Percentiles rank a stretch among this genome's conserved stretches.
Evolutionary conservation across 2,888 invertebrate species (phyloP).

Genomic region (Nysson spinosus): DNA sequence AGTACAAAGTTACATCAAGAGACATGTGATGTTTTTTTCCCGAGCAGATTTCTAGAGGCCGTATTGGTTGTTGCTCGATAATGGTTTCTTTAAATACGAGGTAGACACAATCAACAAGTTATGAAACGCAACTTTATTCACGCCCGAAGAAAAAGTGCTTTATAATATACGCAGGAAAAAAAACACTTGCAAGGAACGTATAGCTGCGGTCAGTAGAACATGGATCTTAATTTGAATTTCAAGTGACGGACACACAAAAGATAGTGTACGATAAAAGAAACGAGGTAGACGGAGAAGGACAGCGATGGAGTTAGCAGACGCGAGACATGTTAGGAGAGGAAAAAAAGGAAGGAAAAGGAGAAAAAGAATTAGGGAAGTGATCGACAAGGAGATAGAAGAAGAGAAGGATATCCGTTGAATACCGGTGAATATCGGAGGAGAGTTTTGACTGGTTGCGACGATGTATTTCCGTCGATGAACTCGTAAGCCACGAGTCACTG

Average conservation of each 20-base stretch:
- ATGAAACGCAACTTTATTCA: neutral
- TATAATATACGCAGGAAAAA: too few relatives aligned
- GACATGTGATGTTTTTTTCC: neutral
- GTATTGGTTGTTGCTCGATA: neutral
- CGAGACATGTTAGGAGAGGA: neutral
- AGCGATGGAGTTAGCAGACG: neutral
- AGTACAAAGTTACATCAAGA: neutral
- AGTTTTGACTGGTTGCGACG: conserved; percentile 19
- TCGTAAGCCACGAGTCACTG: conserved; percentile 55
- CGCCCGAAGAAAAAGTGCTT: neutral
- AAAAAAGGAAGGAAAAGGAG: neutral
- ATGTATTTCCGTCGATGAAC: conserved; percentile 67
- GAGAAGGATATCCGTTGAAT: neutral
- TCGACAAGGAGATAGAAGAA: neutral
- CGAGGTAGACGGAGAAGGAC: neutral
- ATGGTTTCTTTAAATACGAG: neutral
- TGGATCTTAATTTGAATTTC: too few relatives aligned
- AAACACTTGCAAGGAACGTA: too few relatives aligned
- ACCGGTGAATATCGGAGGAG: conserved; percentile 22
- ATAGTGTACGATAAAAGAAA: neutral
- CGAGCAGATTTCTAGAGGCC: too few relatives aligned
- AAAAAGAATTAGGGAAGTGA: neutral
- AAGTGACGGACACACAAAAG: too few relatives aligned
- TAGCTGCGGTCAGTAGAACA: too few relatives aligned
- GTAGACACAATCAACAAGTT: neutral